Conservation (phyloP, 2,113 vertebrate species). For the Chinchilla lanigera region DNA sequence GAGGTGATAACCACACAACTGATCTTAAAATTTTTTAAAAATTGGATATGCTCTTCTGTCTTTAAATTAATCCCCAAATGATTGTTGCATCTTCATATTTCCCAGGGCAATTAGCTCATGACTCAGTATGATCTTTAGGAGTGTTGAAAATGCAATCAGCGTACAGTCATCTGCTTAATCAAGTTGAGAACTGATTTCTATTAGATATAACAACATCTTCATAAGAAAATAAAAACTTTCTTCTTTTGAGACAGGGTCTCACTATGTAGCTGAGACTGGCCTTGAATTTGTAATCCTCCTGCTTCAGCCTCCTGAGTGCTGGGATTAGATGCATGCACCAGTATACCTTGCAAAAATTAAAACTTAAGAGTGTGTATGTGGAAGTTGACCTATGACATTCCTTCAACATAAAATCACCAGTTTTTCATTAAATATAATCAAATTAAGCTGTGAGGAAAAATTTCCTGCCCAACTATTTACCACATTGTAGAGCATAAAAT, state of each 20-base stretch:
- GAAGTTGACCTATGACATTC: not conserved
- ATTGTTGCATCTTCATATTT: constrained; percentile 37
- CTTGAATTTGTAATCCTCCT: not conserved
- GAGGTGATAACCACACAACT: not conserved
- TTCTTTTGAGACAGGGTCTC: not conserved
- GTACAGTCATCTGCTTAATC: not conserved
- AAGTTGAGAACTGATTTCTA: not conserved
- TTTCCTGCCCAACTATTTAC: not conserved
- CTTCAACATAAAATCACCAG: not conserved
- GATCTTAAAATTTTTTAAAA: constrained; percentile 16
- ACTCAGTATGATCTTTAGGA: not conserved
- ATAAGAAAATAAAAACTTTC: not conserved
- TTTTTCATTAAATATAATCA: constrained; percentile 40
- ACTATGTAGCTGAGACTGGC: not conserved
- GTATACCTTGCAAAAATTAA: not conserved
- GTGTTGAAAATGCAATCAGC: not conserved
- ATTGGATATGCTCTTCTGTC: not conserved
- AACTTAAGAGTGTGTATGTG: not conserved
- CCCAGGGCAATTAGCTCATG: not conserved
- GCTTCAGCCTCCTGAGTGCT: not conserved
- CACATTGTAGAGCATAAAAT: not conserved
- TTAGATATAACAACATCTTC: not conserved
- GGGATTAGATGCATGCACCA: not conserved
- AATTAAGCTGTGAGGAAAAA: constrained; percentile 27
- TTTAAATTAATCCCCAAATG: not conserved